Conservation (phyloP, 2,888 invertebrate genomes). For the Agriopis aurantiaria region DNA sequence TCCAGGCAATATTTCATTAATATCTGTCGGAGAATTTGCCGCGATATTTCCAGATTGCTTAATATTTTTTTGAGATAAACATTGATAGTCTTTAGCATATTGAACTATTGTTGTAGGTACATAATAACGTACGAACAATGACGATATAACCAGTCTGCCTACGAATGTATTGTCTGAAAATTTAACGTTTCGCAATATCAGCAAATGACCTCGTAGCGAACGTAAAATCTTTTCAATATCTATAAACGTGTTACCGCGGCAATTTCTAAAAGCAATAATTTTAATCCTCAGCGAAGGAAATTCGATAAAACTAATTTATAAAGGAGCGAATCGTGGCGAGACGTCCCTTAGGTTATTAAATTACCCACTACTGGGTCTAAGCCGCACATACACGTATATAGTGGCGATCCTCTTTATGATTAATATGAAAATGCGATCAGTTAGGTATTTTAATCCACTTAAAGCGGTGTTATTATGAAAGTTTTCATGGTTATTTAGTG, state of each 20-base stretch:
- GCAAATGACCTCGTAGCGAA: constrained; percentile 12
- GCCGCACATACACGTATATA: constrained; percentile 55
- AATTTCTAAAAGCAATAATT: constrained; percentile 64
- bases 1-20: constrained; percentile 77
- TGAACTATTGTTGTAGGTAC: constrained; percentile 12
- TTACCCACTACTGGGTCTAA: constrained; percentile 54
- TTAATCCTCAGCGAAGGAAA: constrained; percentile 64
- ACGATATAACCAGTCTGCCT: not conserved
- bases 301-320: constrained; percentile 77
- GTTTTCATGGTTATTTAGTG: constrained; percentile 71
- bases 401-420: constrained; percentile 68
- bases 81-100: constrained; percentile 41
- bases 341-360: constrained; percentile 75
- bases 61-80: constrained; percentile 56
- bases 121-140: constrained; percentile 2
- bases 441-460: constrained; percentile 75
- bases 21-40: constrained; percentile 80
- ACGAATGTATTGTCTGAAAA: not conserved
- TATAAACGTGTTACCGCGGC: constrained; percentile 51
- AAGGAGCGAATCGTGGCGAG: constrained; percentile 62
- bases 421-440: constrained; percentile 72
- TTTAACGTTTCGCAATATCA: constrained; percentile 23
- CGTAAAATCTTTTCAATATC: constrained; percentile 34
- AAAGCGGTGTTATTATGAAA: constrained; percentile 77
- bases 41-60: constrained; percentile 52